Evolutionary conservation across 2,797 vertebrate genomes (phyloP).

Genomic region (Peromyscus eremicus): DNA sequence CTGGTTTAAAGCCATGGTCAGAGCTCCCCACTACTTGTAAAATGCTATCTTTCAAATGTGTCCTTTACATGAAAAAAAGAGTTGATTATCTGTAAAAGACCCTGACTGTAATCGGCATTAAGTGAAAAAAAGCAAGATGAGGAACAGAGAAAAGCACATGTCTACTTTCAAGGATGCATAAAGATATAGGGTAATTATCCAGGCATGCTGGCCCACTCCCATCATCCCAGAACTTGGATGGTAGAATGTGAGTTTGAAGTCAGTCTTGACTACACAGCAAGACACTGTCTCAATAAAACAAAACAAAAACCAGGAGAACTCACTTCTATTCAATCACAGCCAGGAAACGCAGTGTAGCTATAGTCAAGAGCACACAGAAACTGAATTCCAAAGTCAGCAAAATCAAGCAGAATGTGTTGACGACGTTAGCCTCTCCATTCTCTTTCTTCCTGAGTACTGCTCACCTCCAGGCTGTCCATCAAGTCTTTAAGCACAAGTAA

Average conservation of each 20-base stretch:
- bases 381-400: not conserved
- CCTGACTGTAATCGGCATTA: not conserved
- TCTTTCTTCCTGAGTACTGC: not conserved
- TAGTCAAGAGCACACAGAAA: not conserved
- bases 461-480: too few species aligned
- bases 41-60: not conserved
- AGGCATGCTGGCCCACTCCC: not conserved
- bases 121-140: not conserved
- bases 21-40: not conserved
- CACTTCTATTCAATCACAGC: not conserved
- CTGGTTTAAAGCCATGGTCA: not conserved
- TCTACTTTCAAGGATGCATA: not conserved
- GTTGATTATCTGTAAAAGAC: not conserved
- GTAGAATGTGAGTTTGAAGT: not conserved
- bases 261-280: not conserved
- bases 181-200: not conserved
- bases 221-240: fast-evolving
- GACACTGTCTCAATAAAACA: not conserved
- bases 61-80: constrained; percentile 34
- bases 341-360: not conserved
- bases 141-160: not conserved
- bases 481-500: not conserved
- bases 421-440: not conserved
- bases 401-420: not conserved
- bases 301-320: not conserved